A percentile compares a stretch with the other conserved stretches of the same genome.
Evolutionary conservation across 1,140 invertebrate genomes (phyloP).

Genomic region (Lepidurus arcticus): DNA sequence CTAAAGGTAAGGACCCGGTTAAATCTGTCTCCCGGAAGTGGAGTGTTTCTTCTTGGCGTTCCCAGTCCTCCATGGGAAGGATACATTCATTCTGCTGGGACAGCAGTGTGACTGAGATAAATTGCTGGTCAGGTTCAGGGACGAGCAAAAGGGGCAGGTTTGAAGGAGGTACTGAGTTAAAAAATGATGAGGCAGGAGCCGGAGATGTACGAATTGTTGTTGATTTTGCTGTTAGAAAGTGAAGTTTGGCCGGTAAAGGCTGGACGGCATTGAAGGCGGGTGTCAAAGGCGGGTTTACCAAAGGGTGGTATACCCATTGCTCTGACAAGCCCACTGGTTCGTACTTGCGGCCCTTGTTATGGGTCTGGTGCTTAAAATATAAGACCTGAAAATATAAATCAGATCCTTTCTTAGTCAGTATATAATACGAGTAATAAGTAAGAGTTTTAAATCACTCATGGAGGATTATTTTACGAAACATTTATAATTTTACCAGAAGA

Average conservation of each 20-base stretch:
- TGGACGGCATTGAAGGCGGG: slow-evolving; percentile 16
- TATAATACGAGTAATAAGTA: background rate
- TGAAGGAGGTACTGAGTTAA: background rate
- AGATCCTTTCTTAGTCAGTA: background rate
- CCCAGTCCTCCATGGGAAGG: slow-evolving; percentile 17
- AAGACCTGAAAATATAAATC: background rate
- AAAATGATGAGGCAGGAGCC: background rate
- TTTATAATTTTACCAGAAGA: background rate
- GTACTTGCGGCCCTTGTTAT: background rate
- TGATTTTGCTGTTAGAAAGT: background rate
- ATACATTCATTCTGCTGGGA: slow-evolving; percentile 12
- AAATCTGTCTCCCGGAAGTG: background rate
- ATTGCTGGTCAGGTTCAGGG: background rate
- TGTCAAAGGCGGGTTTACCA: background rate
- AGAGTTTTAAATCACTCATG: too few relatives aligned
- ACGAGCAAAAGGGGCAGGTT: background rate
- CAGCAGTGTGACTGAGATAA: background rate
- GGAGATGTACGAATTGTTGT: background rate
- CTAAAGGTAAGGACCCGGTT: slow-evolving; percentile 9
- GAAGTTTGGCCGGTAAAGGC: background rate
- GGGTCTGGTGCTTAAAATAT: background rate
- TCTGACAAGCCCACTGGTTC: background rate
- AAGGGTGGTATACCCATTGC: slow-evolving; percentile 10
- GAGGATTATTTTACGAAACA: too few relatives aligned
- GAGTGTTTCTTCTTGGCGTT: slow-evolving; percentile 14